Evolutionary conservation across 92 coral and sea anemone species (phyloP), one percentile per base, ranked within the genome.

Genomic region (Chrysogorgia sp.): DNA sequence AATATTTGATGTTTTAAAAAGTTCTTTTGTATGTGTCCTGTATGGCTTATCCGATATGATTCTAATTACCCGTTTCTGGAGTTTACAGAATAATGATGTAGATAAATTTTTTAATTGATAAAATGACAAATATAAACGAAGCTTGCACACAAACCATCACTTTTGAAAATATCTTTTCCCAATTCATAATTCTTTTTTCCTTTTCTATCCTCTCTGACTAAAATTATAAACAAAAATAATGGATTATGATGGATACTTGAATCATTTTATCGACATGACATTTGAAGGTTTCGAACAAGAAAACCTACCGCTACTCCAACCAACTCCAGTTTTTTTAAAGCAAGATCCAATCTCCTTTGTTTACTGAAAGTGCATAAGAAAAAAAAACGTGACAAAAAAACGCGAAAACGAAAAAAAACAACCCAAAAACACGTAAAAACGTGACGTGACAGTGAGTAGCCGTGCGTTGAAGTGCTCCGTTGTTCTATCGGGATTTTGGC

Each of bases 111-210:
- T n/a, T n/a, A n/a, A n/a, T n/a, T n/a, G n/a, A n/a, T n/a, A n/a
- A n/a, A n/a, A n/a, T n/a, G n/a, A n/a, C n/a, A n/a, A n/a, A n/a
- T n/a, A 24, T 19, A 13, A 58, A 28, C 40, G 25, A 68, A 28
- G 20, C 15, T 21, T 19, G 12, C 22, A 28, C 28, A 75, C 89
- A 57, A 82, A 89, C 98, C 98, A 93, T 93, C 85, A 91, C 90
- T 70, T 90, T 94, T 47, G 98, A 79, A 64, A 86, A 94, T n/a
- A 94, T 85, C 74, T 85, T 91, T 76, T 94, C 98, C 98, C 98
- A 94, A 83, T 94, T 94, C 29, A 92, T 81, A 7, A 94, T 90
- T 33, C 91, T 85, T 67, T 91, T 89, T 57, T 94, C 97, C 41
- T 94, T 94, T 34, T 96, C 93, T 86, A 94, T 80, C 52, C 92